Evolutionary conservation across 2,888 invertebrate genomes (phyloP).

Genomic region (Lochmaea crataegi): DNA sequence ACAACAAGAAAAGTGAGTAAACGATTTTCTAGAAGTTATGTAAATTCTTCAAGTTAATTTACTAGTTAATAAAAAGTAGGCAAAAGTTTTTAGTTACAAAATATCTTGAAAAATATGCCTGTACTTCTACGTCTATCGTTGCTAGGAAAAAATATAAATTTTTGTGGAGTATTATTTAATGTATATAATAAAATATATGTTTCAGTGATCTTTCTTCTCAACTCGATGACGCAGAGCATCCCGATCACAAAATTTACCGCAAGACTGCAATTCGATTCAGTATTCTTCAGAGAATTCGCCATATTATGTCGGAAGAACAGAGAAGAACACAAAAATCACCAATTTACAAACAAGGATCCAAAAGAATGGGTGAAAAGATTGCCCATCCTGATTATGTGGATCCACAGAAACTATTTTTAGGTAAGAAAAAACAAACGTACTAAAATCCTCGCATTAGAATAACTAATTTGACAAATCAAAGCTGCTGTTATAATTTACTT

Average conservation of each 20-base stretch:
- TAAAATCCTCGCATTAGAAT: no score
- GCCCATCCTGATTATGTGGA: constrained; percentile 90
- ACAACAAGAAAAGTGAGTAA: constrained; percentile 58
- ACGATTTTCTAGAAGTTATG: no score
- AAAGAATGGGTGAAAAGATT: constrained; percentile 86
- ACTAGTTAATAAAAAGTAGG: background rate
- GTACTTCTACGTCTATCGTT: no score
- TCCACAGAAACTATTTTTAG: constrained; percentile 73
- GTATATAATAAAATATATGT: background rate
- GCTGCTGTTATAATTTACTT: no score
- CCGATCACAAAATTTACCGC: constrained; percentile 84
- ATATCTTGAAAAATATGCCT: no score
- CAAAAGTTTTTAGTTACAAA: background rate
- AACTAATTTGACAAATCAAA: no score
- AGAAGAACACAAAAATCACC: constrained; percentile 63
- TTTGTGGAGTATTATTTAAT: no score
- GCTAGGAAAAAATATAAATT: no score
- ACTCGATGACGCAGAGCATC: constrained; percentile 71
- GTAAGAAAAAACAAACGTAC: background rate
- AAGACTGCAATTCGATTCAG: constrained; percentile 72
- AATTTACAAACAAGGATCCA: constrained; percentile 82
- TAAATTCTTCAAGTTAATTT: no score
- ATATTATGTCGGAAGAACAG: constrained; percentile 62
- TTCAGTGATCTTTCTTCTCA: constrained; percentile 64
- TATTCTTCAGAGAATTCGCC: constrained; percentile 70